Evolutionary conservation across 2,888 invertebrate species (phyloP).

Genomic region (Clunio marinus): DNA sequence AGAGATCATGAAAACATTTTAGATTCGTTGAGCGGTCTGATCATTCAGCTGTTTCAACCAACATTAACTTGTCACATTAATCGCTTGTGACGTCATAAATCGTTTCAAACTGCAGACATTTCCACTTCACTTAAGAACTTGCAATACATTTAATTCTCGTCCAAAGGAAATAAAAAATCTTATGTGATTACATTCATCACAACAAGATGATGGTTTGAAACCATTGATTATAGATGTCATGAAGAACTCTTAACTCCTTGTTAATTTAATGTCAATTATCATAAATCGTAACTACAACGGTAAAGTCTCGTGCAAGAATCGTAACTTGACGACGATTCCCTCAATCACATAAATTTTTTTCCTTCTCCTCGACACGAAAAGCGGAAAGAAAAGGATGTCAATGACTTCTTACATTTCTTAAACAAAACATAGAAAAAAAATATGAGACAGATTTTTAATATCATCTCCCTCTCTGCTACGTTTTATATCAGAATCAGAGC

Average conservation of each 20-base stretch:
- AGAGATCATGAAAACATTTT: too few species aligned
- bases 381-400: constrained; percentile 2
- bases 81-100: too few species aligned
- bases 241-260: constrained; percentile 31
- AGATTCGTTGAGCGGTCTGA: too few species aligned
- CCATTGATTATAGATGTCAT: constrained; percentile 25
- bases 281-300: too few species aligned
- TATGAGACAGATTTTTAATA: neutral
- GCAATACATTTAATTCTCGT: too few species aligned
- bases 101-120: too few species aligned
- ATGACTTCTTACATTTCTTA: constrained; percentile 10
- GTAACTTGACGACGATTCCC: neutral
- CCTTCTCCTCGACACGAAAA: neutral
- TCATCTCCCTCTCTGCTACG: neutral
- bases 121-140: too few species aligned
- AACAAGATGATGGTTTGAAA: neutral
- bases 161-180: too few species aligned
- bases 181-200: constrained; percentile 14
- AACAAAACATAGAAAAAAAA: neutral
- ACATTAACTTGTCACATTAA: too few species aligned
- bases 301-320: constrained; percentile 5
- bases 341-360: neutral
- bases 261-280: constrained; percentile 28
- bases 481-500: neutral
- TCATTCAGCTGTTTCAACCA: too few species aligned